phyloP scores from a whole-genome alignment of 2,888 invertebrate genomes.

The Hirtodrosophila confusa region DNA sequence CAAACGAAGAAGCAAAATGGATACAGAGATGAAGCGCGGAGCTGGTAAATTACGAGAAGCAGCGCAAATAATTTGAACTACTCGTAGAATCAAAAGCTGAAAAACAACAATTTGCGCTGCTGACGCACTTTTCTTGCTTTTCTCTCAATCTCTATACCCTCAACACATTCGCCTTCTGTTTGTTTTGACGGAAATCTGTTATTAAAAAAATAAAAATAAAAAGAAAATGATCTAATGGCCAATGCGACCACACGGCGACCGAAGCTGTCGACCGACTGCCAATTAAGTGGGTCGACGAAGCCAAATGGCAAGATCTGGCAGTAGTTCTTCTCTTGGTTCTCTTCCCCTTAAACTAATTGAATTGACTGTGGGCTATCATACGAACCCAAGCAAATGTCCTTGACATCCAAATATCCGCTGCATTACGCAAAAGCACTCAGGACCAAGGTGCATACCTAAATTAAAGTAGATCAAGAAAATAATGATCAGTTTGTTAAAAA shows the following conservation, averaged over 20 bases:
- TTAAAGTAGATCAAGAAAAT: no score
- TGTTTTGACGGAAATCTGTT: slow-evolving; percentile 68
- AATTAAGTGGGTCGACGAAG: slow-evolving; percentile 59
- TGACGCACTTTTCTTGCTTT: slow-evolving; percentile 64
- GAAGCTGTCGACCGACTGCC: slow-evolving; percentile 43
- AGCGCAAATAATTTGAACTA: slow-evolving; percentile 20
- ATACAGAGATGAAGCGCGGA: slow-evolving; percentile 4
- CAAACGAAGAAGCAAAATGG: background rate
- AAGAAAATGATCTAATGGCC: slow-evolving; percentile 56
- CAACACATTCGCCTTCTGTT: slow-evolving; percentile 37
- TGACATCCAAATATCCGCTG: no score
- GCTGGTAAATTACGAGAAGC: slow-evolving; percentile 9
- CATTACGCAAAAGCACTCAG: no score
- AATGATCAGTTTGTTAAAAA: no score
- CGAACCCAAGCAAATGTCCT: no score
- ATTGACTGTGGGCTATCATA: no score
- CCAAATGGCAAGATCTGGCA: slow-evolving; percentile 26
- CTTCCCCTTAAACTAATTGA: no score
- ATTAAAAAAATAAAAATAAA: slow-evolving; percentile 34
- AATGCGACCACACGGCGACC: slow-evolving; percentile 37
- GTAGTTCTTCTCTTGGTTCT: background rate
- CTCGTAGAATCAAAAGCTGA: slow-evolving; percentile 10
- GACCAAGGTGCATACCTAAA: no score
- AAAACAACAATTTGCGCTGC: slow-evolving; percentile 59
- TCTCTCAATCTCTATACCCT: slow-evolving; percentile 14